Conservation (phyloP, 2,888 invertebrate species). For the Tiliacea citrago region DNA sequence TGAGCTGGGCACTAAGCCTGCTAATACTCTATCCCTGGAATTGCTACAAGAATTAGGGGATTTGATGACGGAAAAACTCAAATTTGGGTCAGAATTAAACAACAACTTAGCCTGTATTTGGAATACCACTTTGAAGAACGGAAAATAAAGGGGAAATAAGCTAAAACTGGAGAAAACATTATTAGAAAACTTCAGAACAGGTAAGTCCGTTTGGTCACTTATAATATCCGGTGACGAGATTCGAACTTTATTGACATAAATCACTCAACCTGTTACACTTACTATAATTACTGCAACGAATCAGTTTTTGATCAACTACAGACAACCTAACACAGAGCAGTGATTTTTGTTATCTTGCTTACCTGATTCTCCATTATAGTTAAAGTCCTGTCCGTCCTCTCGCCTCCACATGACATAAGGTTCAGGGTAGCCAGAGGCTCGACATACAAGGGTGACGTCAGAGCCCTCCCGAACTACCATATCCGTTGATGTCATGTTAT, state of each 20-base stretch:
- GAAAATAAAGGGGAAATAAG: background rate
- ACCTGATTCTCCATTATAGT: slow-evolving; percentile 97
- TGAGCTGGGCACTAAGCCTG: background rate
- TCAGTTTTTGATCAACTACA: background rate
- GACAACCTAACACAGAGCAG: background rate
- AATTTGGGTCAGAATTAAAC: background rate
- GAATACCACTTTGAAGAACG: background rate
- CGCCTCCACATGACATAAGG: slow-evolving; percentile 98
- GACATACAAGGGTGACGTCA: slow-evolving; percentile 96
- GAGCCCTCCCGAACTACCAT: slow-evolving; percentile 97
- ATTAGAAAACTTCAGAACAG: background rate
- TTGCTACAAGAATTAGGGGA: background rate
- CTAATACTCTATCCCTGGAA: background rate
- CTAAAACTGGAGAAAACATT: background rate
- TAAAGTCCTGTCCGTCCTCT: slow-evolving; percentile 97
- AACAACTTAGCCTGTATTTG: background rate
- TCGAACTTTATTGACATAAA: no score
- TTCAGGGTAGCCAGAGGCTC: slow-evolving; percentile 96
- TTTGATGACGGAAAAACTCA: background rate
- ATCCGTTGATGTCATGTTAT: slow-evolving; percentile 97
- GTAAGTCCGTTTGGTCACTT: background rate
- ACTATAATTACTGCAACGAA: background rate
- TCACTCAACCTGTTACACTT: no score
- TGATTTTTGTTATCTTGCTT: slow-evolving; percentile 53
- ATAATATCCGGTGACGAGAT: no score